Evolutionary conservation across 1,140 invertebrate genomes (phyloP), one percentile per base, ranked within the genome.

Genomic region (Papilio polytes): DNA sequence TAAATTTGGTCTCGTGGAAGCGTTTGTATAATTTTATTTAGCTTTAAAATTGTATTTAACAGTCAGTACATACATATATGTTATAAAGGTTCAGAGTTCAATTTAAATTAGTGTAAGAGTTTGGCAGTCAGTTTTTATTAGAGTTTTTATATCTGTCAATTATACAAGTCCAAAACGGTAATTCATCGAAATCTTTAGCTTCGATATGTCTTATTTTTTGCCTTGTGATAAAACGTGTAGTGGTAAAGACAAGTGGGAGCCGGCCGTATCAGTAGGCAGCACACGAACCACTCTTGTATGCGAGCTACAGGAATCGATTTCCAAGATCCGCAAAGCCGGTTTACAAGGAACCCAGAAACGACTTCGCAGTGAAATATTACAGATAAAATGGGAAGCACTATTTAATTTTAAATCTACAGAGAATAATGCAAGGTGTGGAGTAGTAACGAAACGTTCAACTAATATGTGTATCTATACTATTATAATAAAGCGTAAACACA

Each of bases 291-390:
- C 77, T 78, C 56, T 63, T 78, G 77, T 78, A 78, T 78, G 77
- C 77, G 77, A 78, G 53, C 53, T 78, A 36, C 46, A 78, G 77
- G 77, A 78, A 78, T 78, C 77, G 77, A 78, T 78, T 78, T 78
- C 77, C 77, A 78, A 78, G 77, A 78, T 78, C 77, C 56, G 77
- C 77, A 78, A 63, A 78, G 77, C 77, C 77, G 77, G 77, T 78
- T 78, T 78, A 63, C 77, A 63, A 63, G 77, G 77, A 78, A 78
- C 56, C 77, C 53, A 63, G 77, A 36, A 44, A 78, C 36, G 56
- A 63, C 77, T 78, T 20, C 56, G 53, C 56, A 44, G 56, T 44
- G 53, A 78, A 78, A 78, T 78, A 78, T 78, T 63, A 44, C 31
- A 36, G 41, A 44, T 63, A 78, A 78, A 63, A 63, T 78, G 15